Evolutionary conservation across 2,888 invertebrate species (phyloP).

Genomic region (Tetrapedia diversipes): DNA sequence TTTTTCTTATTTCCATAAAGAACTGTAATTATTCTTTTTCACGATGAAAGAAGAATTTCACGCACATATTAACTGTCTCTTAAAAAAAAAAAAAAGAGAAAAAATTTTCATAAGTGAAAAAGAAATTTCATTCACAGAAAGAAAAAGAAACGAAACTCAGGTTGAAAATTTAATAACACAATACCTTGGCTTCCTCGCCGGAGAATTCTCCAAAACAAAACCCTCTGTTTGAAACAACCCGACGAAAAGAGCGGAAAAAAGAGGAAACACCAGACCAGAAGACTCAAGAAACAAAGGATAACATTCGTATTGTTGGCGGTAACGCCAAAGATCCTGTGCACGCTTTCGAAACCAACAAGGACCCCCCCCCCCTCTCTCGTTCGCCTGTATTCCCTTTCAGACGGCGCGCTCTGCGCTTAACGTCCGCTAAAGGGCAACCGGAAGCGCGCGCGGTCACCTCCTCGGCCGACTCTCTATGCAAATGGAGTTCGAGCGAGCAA

Average conservation of each 20-base stretch:
- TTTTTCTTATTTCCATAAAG: too few species aligned
- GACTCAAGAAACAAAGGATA: not conserved
- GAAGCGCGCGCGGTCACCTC: not conserved
- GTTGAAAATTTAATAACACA: not conserved
- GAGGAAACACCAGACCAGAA: not conserved
- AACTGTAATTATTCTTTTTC: too few species aligned
- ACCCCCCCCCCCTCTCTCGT: too few species aligned
- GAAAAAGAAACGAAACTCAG: not conserved
- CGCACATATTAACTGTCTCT: too few species aligned
- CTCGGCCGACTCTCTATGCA: too few species aligned
- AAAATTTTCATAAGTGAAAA: too few species aligned
- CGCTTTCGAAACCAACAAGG: not conserved
- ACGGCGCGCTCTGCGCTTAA: not conserved
- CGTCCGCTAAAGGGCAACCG: not conserved
- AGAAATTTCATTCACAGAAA: too few species aligned
- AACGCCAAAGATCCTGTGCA: not conserved
- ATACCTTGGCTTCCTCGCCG: not conserved
- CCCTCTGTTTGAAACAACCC: not conserved
- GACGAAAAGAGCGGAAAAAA: too few species aligned
- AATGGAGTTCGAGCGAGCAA: slow-evolving; percentile 14
- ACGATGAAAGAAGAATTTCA: too few species aligned
- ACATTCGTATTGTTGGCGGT: not conserved
- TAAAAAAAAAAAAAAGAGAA: too few species aligned
- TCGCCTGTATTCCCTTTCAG: not conserved
- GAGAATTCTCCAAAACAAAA: not conserved